Base-by-base conservation (phyloP, 2,888 invertebrate genomes). In the Polydrusus pterygomalis region DNA sequence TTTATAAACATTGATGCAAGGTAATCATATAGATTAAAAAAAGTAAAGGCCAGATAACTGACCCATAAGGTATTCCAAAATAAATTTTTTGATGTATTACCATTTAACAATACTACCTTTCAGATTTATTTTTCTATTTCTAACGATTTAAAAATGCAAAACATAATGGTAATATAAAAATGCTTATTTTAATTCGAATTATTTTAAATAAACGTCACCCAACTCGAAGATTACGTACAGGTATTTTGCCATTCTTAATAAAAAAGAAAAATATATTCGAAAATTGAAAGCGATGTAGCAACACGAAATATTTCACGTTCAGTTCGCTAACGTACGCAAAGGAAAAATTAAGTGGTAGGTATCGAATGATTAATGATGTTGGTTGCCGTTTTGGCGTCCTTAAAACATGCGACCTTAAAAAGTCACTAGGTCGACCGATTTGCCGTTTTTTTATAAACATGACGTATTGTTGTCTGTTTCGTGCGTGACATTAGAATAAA, bases 351-450 rank as follows among this genome's bases (percentile, higher is more conserved):
- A 65, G 51, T 45, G 49, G 65, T 65, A 65, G 65, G 65, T 65
- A 65, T 13, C 20, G 34, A 49, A 51, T 49, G 49, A 70, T 70
- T 70, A 62, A 70, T 51, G 13, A 20, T 51, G 47, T 17, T 25
- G 7, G 38, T 49, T 65, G 51, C 38, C 62, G 54, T 62, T 60
- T 40, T 43, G 51, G 13, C 62, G 47, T 60, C 70, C 62, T 70
- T 62, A 63, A 62, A 70, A 47, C 45, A 0, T n/a, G 8, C 47
- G 47, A 18, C 49, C 17, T 49, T 49, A 67, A 70, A 70, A 70
- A 70, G 70, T 70, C 70, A 70, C 60, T 60, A 15, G 70, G 62
- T 70, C 70, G 70, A 62, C 18, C 18, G 62, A 70, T 70, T 62
- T 62, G 38, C 51, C 51, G 43, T 70, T 17, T 25, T 38, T 49